A percentile compares a stretch with the other conserved stretches of the same genome.
These are phyloP conservation scores for Scotopteryx bipunctaria DNA, from an alignment of 2,888 invertebrate species.

Conservation along the genomic window DNA sequence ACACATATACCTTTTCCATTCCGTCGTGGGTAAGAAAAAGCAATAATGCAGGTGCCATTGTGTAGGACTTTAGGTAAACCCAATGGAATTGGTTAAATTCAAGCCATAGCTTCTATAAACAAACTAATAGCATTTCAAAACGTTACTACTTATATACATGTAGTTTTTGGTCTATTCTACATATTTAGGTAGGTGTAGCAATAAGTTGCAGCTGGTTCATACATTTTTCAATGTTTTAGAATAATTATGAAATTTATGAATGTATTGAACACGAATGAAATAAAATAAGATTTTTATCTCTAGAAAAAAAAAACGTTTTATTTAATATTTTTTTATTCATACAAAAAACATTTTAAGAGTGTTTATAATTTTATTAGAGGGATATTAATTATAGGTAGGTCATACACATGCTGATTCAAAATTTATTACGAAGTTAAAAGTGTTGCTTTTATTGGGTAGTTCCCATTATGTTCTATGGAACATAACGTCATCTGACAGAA, in stretches of 20 bases:
- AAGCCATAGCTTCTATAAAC: no score
- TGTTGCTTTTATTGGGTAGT: no score
- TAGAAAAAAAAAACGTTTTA: background rate
- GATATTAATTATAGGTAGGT: no score
- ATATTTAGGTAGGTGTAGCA: background rate
- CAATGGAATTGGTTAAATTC: background rate
- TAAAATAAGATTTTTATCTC: slow-evolving; percentile 13
- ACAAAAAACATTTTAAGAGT: background rate
- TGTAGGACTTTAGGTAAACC: slow-evolving; percentile 25
- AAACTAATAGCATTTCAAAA: no score
- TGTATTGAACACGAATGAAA: slow-evolving; percentile 3
- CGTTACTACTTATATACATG: no score
- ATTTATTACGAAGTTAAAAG: no score
- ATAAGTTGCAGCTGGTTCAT: background rate
- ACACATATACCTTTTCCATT: no score
- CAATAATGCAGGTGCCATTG: slow-evolving; percentile 39
- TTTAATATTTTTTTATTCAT: background rate
- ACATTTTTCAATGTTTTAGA: background rate
- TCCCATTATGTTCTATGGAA: no score
- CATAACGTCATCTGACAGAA: no score
- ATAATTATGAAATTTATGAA: background rate
- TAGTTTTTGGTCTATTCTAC: background rate
- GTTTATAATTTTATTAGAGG: no score
- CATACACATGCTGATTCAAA: no score
- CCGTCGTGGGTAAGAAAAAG: no score